Conservation (phyloP, 1,140 invertebrate genomes). For the Monochamus saltuarius region DNA sequence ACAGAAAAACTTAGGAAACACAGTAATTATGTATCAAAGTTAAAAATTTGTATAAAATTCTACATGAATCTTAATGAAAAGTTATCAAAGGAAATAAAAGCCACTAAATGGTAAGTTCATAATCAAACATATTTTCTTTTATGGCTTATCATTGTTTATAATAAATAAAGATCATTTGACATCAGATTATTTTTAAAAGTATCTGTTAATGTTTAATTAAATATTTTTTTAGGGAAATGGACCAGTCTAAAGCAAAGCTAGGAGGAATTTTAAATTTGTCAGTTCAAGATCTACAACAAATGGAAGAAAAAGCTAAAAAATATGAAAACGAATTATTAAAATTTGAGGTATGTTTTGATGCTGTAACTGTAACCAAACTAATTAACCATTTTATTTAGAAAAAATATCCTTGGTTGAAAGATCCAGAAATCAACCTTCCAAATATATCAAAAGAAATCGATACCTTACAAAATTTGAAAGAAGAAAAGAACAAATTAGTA, state of each 20-base stretch:
- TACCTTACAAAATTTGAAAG: slow-evolving; percentile 30
- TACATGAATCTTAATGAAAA: slow-evolving; percentile 37
- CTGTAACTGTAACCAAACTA: not conserved
- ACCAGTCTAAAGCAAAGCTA: slow-evolving; percentile 22
- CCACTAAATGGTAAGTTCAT: slow-evolving; percentile 30
- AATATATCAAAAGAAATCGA: slow-evolving; percentile 37
- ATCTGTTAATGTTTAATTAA: too few species aligned
- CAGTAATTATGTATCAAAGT: slow-evolving; percentile 31
- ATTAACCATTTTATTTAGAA: slow-evolving; percentile 33
- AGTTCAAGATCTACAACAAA: slow-evolving; percentile 23
- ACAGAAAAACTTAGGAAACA: slow-evolving; percentile 34
- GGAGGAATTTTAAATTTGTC: slow-evolving; percentile 16
- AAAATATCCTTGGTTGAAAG: slow-evolving; percentile 44
- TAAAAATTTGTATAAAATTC: slow-evolving; percentile 37
- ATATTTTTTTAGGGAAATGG: slow-evolving; percentile 25
- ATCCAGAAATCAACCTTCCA: slow-evolving; percentile 35
- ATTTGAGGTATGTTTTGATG: slow-evolving; percentile 34
- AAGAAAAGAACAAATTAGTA: slow-evolving; percentile 35
- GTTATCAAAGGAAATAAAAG: slow-evolving; percentile 28
- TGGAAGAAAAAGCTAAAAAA: slow-evolving; percentile 41
- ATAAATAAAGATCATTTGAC: too few species aligned
- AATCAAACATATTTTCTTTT: too few species aligned
- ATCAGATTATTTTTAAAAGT: too few species aligned
- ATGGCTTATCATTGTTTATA: too few species aligned
- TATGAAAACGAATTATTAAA: slow-evolving; percentile 43